A percentile compares a stretch with the other conserved stretches of the same genome.
phyloP scores from a whole-genome alignment of 2,888 invertebrate genomes.

The Seladonia tumulorum region DNA sequence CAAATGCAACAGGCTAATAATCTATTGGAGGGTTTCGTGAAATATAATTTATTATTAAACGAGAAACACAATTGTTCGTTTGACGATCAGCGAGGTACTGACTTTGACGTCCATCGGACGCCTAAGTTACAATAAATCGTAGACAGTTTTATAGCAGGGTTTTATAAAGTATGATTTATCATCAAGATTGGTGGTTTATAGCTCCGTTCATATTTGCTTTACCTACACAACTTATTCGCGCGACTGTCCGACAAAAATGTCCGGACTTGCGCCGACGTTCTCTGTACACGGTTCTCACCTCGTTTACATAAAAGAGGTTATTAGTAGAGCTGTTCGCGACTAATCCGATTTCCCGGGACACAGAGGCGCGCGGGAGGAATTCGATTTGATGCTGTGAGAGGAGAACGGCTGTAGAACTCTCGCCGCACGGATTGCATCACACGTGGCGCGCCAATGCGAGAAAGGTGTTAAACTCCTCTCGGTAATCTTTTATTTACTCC shows the following conservation, averaged over 20 bases:
- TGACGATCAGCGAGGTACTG: background rate
- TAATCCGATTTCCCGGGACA: conserved; percentile 23
- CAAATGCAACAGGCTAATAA: background rate
- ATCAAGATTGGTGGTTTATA: background rate
- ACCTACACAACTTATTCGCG: background rate
- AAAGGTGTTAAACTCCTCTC: conserved; percentile 49
- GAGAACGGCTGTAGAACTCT: conserved; percentile 38
- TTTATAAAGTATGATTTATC: no score
- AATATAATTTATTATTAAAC: background rate
- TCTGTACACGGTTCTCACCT: background rate
- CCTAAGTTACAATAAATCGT: no score
- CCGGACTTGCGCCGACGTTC: background rate
- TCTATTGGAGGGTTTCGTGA: background rate
- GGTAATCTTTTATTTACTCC: conserved; percentile 51
- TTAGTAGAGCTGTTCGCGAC: conserved; percentile 14
- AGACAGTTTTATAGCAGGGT: no score
- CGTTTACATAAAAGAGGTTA: background rate
- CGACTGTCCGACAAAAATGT: background rate
- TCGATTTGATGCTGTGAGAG: conserved; percentile 30
- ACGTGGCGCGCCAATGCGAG: conserved; percentile 20
- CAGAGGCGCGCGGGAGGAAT: conserved; percentile 40
- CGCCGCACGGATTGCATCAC: conserved; percentile 34
- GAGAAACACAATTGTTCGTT: background rate
- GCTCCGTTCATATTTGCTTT: background rate
- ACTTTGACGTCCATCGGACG: background rate